These are phyloP conservation scores for Otocyon megalotis DNA, from an alignment of 2,113 vertebrate species.

Conservation along the genomic window DNA sequence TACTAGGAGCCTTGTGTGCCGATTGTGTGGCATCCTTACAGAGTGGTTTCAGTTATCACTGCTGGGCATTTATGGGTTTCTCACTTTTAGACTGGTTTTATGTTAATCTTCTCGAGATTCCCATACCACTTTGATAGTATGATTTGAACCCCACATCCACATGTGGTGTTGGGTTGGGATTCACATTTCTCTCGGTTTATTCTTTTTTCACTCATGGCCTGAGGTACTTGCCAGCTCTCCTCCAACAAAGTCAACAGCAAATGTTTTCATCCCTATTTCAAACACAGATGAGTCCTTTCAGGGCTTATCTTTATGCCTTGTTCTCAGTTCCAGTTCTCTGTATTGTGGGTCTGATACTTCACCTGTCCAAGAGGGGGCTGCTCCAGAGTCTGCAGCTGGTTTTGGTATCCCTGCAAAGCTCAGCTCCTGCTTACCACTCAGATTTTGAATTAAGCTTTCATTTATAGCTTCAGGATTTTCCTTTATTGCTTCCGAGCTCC, in stretches of 20 bases:
- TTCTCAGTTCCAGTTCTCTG: not conserved
- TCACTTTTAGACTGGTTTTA: not conserved
- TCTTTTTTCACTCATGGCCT: not conserved
- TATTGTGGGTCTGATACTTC: not conserved
- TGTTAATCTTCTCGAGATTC: not conserved
- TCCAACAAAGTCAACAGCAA: not conserved
- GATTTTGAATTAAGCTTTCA: not conserved
- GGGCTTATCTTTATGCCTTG: not conserved
- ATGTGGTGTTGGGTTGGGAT: not conserved
- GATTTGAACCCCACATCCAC: not conserved
- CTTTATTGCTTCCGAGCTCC: not conserved
- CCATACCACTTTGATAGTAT: not conserved
- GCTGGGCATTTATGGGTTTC: not conserved
- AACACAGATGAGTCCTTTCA: not conserved
- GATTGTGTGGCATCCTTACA: not conserved
- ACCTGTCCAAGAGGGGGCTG: not conserved
- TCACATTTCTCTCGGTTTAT: not conserved
- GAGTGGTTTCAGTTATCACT: not conserved
- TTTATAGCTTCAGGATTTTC: not conserved
- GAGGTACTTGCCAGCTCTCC: not conserved
- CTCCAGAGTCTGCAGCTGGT: not conserved
- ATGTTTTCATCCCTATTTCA: not conserved
- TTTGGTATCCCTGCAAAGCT: not conserved
- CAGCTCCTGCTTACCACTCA: not conserved
- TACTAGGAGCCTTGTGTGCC: not conserved